These are phyloP conservation scores for Arion vulgaris DNA, from an alignment of 1,140 invertebrate species.

Conservation along the genomic window DNA sequence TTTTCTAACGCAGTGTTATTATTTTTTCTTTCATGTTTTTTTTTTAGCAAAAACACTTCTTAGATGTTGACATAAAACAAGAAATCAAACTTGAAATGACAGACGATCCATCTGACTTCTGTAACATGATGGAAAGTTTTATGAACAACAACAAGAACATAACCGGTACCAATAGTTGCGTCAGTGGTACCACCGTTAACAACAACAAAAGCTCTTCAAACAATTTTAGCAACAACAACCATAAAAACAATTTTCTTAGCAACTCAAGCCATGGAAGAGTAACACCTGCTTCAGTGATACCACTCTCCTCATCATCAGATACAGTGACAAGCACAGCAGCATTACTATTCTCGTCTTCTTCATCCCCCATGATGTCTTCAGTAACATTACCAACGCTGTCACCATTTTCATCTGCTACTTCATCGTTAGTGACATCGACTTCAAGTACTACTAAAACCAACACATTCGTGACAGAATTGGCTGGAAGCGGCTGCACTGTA, in stretches of 20 bases:
- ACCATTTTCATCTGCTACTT: neutral
- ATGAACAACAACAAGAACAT: neutral
- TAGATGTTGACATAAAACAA: slow-evolving; percentile 2
- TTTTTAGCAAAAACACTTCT: neutral
- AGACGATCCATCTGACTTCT: neutral
- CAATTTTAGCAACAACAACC: slow-evolving; percentile 2
- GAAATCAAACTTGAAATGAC: neutral
- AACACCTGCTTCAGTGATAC: neutral
- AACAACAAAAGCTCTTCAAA: neutral
- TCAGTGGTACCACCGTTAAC: neutral
- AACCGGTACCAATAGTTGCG: neutral
- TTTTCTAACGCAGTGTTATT: neutral
- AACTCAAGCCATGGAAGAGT: neutral
- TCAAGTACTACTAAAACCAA: neutral
- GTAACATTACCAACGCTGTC: neutral
- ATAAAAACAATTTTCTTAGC: neutral
- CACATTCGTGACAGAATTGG: slow-evolving; percentile 9
- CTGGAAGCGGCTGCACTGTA: slow-evolving; percentile 12
- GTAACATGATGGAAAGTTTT: neutral
- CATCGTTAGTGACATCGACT: neutral
- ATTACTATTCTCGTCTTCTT: neutral
- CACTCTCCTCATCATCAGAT: neutral
- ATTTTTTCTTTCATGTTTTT: neutral
- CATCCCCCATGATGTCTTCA: neutral
- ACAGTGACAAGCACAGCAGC: neutral